Evolutionary conservation across 2,888 invertebrate genomes (phyloP).

Genomic region (Theristus sp.): DNA sequence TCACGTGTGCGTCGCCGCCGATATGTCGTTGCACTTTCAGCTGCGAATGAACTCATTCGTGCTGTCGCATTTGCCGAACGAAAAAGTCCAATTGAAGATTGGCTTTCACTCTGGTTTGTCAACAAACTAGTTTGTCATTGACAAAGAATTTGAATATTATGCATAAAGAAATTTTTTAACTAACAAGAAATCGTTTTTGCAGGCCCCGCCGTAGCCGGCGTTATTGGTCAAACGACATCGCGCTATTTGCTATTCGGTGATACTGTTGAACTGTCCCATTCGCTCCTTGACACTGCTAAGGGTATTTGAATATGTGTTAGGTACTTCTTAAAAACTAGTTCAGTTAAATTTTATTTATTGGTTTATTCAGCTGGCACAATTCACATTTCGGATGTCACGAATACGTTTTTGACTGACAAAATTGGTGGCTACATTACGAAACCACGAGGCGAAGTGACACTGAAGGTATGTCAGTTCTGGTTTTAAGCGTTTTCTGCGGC

Average conservation of each 20-base stretch:
- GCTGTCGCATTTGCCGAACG: not conserved
- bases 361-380: constrained; percentile 11
- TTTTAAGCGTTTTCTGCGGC: no score
- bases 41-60: not conserved
- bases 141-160: no score
- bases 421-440: constrained; percentile 16
- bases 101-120: not conserved
- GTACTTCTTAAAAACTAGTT: not conserved
- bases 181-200: no score
- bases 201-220: constrained; percentile 3
- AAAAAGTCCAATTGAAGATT: not conserved
- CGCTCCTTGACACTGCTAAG: not conserved
- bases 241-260: constrained; percentile 2
- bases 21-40: constrained; percentile 1
- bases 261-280: not conserved
- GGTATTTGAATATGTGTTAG: not conserved
- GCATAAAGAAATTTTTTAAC: not conserved
- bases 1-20: constrained; percentile 1
- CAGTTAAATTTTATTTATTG: not conserved
- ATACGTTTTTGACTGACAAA: constrained; percentile 10
- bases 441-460: constrained; percentile 18
- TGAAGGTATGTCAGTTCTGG: constrained; percentile 13
- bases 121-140: no score
- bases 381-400: constrained; percentile 9
- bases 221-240: not conserved